Evolutionary conservation across 2,113 vertebrate species (phyloP), one percentile per base, ranked within the genome.

Genomic region (Scomber japonicus): DNA sequence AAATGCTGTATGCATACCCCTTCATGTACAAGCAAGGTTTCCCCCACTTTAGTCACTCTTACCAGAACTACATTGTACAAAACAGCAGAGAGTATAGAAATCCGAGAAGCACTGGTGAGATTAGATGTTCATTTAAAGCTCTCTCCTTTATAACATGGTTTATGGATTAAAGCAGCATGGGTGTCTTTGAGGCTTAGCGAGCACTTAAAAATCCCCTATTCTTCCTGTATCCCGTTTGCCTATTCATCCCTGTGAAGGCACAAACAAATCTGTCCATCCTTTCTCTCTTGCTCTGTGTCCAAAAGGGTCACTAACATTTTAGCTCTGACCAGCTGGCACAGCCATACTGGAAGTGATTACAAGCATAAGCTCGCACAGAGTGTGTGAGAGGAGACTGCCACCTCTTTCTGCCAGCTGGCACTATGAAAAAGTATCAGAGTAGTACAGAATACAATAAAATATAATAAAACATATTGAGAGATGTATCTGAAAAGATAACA

Each of bases 151-250:
- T 87, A 86, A 77, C 71, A 60, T 71, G 85, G 51, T 80, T 85
- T 35, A 85, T 82, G 83, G 85, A 91, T 88, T 92, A 92, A 89
- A 90, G 68, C 61, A 84, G 71, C 85, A 85, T 70, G 64, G 78
- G 75, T 88, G 86, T 88, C 83, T 87, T 86, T 88, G 67, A 85
- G 79, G 89, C 82, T 93, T 91, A 91, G 83, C 8, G 63, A 87
- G 90, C 88, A 90, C 84, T 89, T 88, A 70, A 88, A 91, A 91
- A 76, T 78, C 67, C 61, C 40, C 77, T 77, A 75, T 91, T 90
- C 80, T 82, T 87, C 70, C 64, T 53, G 51, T 55, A 81, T 86
- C 66, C 71, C 65, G 46, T 84, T 85, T 85, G 69, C 83, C 77
- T 77, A 57, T 85, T 65, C 74, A 77, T 82, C 80, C 62, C 62